Evolutionary conservation across 1,140 invertebrate species (phyloP), one percentile per base, ranked within the genome.

Genomic region (Diorhabda sublineata): DNA sequence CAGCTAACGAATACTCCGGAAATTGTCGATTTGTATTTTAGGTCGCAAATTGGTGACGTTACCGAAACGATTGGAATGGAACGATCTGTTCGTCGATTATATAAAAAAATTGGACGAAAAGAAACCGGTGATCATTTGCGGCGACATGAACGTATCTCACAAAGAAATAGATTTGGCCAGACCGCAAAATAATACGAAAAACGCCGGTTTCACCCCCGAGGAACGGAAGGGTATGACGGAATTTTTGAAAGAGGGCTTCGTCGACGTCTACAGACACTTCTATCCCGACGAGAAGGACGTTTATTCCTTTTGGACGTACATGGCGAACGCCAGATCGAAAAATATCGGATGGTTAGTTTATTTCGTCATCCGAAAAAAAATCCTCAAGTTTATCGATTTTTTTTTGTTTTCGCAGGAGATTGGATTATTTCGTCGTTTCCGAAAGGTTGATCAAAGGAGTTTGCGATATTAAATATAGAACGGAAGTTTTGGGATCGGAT

Each of bases 111-210:
- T 99, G 26, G 94, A 99, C 83, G 83, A 86, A 67, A 90, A 92
- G 62, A 99, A 99, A 81, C 95, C 97, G 9, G 94, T 99, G 0
- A 91, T 99, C 61, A 86, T 98, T 71, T 95, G 92, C 80, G 97
- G 98, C 2, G 98, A 99, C 82, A 90, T 99, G 85, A 99, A 99
- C 85, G 97, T 99, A 4, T 91, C 97, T 60, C 97, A 99, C 82
- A 83, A 91, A 74, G 93, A 97, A 86, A 98, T 98, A 79, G 97
- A 99, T 87, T 83, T 99, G 69, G 89, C 90, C 8, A 98, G 99
- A 86, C 97, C 98, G 3, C 96, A 97, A 81, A 88, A 88, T 0
- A 99, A 99, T 80, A 92, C 87, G 63, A 95, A 91, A 80, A 95
- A 91, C 80, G 95, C 97, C 59, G 98, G 98, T 8, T 99, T 99